Evolutionary conservation across 2,113 vertebrate genomes (phyloP).

Genomic region (Phyllostomus hastatus): DNA sequence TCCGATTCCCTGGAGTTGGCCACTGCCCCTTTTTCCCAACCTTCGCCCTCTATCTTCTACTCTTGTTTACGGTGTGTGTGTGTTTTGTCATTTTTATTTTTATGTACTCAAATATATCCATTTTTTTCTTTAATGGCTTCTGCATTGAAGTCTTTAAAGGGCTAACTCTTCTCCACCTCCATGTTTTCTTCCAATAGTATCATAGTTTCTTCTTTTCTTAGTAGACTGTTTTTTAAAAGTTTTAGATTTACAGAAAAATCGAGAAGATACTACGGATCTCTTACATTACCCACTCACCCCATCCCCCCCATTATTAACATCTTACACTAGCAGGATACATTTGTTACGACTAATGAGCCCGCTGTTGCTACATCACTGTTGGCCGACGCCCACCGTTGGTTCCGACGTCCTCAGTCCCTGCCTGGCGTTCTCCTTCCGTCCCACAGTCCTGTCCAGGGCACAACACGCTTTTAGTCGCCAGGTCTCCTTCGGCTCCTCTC

Average conservation of each 20-base stretch:
- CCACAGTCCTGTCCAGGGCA: neutral
- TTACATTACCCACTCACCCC: too few species aligned
- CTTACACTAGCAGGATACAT: neutral
- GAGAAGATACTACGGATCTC: neutral
- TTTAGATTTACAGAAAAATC: constrained; percentile 40
- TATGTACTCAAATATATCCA: neutral
- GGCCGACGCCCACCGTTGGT: neutral
- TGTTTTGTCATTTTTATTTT: neutral
- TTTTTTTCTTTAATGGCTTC: neutral
- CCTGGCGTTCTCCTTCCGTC: neutral
- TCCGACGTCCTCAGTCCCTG: neutral
- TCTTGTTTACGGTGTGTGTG: neutral
- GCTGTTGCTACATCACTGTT: neutral
- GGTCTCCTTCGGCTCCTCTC: neutral
- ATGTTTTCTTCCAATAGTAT: neutral
- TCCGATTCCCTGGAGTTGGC: neutral
- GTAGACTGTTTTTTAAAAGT: neutral
- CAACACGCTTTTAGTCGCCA: neutral
- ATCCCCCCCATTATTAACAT: neutral
- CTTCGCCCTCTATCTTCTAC: neutral
- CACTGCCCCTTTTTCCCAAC: neutral
- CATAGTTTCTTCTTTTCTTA: neutral
- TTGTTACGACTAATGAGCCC: neutral
- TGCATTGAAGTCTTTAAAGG: neutral
- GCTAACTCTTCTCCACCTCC: neutral